Percentiles rank a stretch among this genome's conserved stretches.
These are phyloP conservation scores for Lepus americanus DNA, from an alignment of 2,113 vertebrate genomes.

Conservation along the genomic window DNA sequence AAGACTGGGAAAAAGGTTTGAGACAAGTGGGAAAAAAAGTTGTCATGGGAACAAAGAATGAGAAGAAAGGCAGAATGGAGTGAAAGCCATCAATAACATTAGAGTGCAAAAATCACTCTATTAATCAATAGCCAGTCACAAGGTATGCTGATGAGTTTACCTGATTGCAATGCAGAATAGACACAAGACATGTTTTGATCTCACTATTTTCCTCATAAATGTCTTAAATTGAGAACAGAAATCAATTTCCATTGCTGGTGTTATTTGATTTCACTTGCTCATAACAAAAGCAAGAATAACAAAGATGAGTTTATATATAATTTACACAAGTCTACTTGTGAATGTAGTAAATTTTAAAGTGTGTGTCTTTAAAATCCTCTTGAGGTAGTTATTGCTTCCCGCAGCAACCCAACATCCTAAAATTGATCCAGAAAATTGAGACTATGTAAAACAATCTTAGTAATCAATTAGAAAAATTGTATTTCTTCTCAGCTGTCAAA, in stretches of 20 bases:
- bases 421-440: not conserved
- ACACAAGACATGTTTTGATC: not conserved
- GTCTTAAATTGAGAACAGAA: conserved; percentile 73
- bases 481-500: not conserved
- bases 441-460: not conserved
- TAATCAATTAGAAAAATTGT: not conserved
- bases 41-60: not conserved
- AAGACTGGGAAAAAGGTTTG: not conserved
- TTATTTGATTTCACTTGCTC: conserved; percentile 60
- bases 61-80: not conserved
- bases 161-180: not conserved
- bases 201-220: conserved; percentile 71
- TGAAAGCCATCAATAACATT: not conserved
- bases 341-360: conserved; percentile 81
- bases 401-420: not conserved
- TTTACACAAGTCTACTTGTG: conserved; percentile 75
- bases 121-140: not conserved
- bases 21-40: not conserved
- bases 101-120: not conserved
- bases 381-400: not conserved
- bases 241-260: conserved; percentile 72
- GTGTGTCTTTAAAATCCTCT: conserved; percentile 54
- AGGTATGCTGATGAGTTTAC: not conserved
- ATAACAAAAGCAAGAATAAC: conserved; percentile 69
- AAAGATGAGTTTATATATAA: conserved; percentile 77